Percentiles rank a stretch among this genome's conserved stretches.
These are phyloP conservation scores for Aproaerema taeniolella DNA, from an alignment of 2,888 invertebrate species.

Conservation along the genomic window DNA sequence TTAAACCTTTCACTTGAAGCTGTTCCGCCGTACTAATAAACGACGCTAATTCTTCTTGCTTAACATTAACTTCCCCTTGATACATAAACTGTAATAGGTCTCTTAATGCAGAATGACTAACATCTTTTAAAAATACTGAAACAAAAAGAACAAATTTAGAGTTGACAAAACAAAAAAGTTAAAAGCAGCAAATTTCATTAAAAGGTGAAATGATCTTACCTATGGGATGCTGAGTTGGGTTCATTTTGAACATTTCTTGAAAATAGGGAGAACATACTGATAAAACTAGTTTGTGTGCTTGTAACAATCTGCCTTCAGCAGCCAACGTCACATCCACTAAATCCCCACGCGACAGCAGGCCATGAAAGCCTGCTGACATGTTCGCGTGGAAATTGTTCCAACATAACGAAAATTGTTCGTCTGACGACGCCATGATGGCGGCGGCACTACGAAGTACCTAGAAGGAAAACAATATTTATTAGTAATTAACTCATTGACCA, in stretches of 20 bases:
- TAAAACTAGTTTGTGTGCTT: constrained; percentile 84
- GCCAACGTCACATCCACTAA: constrained; percentile 84
- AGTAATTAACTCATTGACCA: background rate
- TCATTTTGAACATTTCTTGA: constrained; percentile 84
- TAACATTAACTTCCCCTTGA: constrained; percentile 84
- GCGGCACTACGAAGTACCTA: constrained; percentile 54
- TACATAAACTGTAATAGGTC: constrained; percentile 85
- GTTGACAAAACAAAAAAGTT: constrained; percentile 13
- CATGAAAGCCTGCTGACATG: constrained; percentile 83
- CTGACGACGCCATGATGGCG: constrained; percentile 84
- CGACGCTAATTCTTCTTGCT: constrained; percentile 83
- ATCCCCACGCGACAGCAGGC: constrained; percentile 82
- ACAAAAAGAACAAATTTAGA: constrained; percentile 34
- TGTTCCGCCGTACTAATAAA: constrained; percentile 85
- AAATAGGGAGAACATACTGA: constrained; percentile 86
- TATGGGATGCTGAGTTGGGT: constrained; percentile 82
- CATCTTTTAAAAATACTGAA: constrained; percentile 83
- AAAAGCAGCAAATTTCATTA: constrained; percentile 8
- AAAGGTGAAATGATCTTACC: constrained; percentile 56
- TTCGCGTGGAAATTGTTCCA: constrained; percentile 87
- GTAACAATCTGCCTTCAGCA: constrained; percentile 83
- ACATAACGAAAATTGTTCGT: constrained; percentile 85
- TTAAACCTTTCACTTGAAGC: constrained; percentile 83
- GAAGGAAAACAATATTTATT: constrained; percentile 20
- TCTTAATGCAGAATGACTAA: constrained; percentile 82